phyloP scores from a whole-genome alignment of 2,888 invertebrate species.

The Rhagium mordax region DNA sequence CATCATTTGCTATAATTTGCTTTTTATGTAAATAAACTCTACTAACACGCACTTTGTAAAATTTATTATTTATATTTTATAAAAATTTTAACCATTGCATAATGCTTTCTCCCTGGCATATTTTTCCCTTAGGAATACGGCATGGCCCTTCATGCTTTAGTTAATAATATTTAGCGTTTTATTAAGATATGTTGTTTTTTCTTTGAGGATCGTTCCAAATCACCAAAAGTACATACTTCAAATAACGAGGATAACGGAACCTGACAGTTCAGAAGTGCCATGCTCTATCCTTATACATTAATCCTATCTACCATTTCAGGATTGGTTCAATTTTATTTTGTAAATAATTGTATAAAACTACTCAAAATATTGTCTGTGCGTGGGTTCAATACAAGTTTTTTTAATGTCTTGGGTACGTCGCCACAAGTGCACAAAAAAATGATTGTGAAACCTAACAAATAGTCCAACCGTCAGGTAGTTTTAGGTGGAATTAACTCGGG shows the following conservation, averaged over 20 bases:
- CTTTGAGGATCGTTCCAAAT: conserved; percentile 60
- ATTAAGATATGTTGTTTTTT: conserved; percentile 35
- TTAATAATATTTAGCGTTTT: conserved; percentile 15
- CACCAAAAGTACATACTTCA: conserved; percentile 51
- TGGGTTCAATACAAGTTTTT: not conserved
- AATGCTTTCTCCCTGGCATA: conserved; percentile 52
- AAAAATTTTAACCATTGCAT: conserved; percentile 38
- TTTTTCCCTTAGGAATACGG: conserved; percentile 60
- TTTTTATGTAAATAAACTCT: not conserved
- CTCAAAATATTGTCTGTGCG: conserved; percentile 28
- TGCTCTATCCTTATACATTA: conserved; percentile 60
- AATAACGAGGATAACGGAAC: conserved; percentile 66
- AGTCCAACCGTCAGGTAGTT: no score
- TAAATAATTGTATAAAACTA: conserved; percentile 34
- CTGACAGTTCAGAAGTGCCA: conserved; percentile 69
- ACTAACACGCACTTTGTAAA: not conserved
- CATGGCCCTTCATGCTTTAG: conserved; percentile 70
- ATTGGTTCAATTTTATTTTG: conserved; percentile 55
- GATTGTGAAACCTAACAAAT: not conserved
- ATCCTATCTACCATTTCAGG: conserved; percentile 57
- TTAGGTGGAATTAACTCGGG: no score
- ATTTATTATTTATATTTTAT: not conserved
- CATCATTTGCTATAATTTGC: not conserved
- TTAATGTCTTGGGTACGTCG: not conserved
- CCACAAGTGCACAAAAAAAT: not conserved